Conservation (phyloP, 2,797 vertebrate species). For the Gadopsis marmoratus region DNA sequence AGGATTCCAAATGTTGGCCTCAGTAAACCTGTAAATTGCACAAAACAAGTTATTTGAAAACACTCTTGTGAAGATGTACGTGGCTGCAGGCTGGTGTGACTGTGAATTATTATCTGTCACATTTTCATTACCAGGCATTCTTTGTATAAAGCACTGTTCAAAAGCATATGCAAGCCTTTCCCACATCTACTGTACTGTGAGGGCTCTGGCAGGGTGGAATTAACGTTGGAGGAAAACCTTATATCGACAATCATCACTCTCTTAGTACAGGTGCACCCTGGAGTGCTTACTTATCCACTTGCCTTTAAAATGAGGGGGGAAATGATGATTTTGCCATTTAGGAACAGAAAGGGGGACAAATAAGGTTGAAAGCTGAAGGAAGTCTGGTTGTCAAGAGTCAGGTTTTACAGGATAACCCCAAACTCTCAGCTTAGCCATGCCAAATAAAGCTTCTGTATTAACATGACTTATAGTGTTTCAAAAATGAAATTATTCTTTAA, state of each 20-base stretch:
- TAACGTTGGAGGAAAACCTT: slow-evolving; percentile 31
- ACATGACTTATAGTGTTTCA: background rate
- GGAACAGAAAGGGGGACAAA: slow-evolving; percentile 18
- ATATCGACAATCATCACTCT: slow-evolving; percentile 46
- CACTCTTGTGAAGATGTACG: slow-evolving; percentile 5
- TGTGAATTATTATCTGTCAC: slow-evolving; percentile 45
- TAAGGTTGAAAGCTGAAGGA: slow-evolving; percentile 8
- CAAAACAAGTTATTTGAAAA: slow-evolving; percentile 52
- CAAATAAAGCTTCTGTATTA: slow-evolving; percentile 1
- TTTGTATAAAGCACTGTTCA: slow-evolving; percentile 30
- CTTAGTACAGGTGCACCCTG: slow-evolving; percentile 24
- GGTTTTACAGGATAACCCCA: slow-evolving; percentile 8
- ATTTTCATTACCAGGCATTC: slow-evolving; percentile 38
- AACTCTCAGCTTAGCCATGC: slow-evolving; percentile 16
- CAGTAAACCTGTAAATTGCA: slow-evolving; percentile 42
- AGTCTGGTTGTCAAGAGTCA: slow-evolving; percentile 9
- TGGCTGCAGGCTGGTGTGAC: slow-evolving; percentile 2
- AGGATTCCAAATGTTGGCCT: slow-evolving; percentile 26
- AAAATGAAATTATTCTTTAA: slow-evolving; percentile 13
- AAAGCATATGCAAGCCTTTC: slow-evolving; percentile 25
- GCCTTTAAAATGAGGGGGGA: slow-evolving; percentile 25
- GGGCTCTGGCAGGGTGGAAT: slow-evolving; percentile 27
- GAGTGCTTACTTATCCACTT: slow-evolving; percentile 36
- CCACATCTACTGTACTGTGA: slow-evolving; percentile 3
- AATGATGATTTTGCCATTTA: slow-evolving; percentile 30